Conservation (phyloP, 2,888 invertebrate genomes). For the Diogma glabrata region DNA sequence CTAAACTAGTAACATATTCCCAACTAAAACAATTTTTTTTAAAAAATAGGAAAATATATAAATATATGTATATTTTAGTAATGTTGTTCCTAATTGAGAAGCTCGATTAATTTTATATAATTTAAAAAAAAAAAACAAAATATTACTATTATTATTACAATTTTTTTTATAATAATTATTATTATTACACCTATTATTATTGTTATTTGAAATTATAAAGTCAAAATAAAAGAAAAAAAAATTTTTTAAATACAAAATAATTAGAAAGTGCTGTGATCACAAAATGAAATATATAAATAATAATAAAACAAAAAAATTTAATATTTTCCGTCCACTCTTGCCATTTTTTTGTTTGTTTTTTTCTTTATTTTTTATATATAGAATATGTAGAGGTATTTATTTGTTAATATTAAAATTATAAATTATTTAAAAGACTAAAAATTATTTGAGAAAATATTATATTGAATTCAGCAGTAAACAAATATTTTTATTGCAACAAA, state of each 20-base stretch:
- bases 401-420: neutral
- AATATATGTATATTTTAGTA: too few species aligned
- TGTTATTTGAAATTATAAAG: neutral
- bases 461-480: too few species aligned
- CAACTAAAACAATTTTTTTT: too few species aligned
- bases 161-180: conserved; percentile 1
- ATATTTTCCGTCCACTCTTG: conserved; percentile 10
- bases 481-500: too few species aligned
- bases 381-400: neutral
- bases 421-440: too few species aligned
- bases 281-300: conserved; percentile 5
- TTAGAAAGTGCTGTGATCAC: conserved; percentile 8
- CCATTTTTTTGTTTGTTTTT: conserved; percentile 6
- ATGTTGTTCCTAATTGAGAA: conserved; percentile 8
- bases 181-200: neutral
- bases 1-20: too few species aligned
- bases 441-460: too few species aligned
- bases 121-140: too few species aligned
- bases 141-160: conserved; percentile 6
- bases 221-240: neutral
- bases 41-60: too few species aligned
- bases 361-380: neutral
- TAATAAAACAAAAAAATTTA: neutral
- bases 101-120: conserved; percentile 5
- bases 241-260: neutral